Evolutionary conservation across 1,140 invertebrate species (phyloP), one percentile per base, ranked within the genome.

Genomic region (Anastatus disparis): DNA sequence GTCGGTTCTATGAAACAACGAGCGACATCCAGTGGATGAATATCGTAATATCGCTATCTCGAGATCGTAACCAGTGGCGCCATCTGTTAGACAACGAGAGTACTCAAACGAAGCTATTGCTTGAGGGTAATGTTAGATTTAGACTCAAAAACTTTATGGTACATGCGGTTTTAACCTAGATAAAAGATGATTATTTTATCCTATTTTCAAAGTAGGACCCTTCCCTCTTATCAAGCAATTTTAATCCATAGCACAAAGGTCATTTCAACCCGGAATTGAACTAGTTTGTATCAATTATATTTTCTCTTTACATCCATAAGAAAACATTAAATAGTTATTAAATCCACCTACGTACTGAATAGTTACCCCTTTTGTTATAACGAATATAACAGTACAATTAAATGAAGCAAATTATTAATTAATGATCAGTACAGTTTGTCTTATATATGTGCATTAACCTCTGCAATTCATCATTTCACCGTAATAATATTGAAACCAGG

Each of bases 81-180:
- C 70, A 71, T 71, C 70, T 59, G 3, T 1, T 10, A 4, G 15
- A 7, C 0, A 13, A 0, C 35, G 0, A 0, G 3, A 8, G 44
- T 38, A 71, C 53, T 38, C n/a, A n/a, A n/a, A 12, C 15, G 10
- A 10, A 17, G n/a, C 56, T 42, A 53, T 17, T 13, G 48, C 67
- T 70, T 3, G 68, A 70, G 59, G 68, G 61, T 70, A 70, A 64
- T 42, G 12, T 40, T n/a, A n/a, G n/a, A n/a, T 17, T n/a, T 42
- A 24, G 7, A 22, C 17, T 7, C 53, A 52, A 40, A 17, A n/a
- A n/a, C n/a, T 59, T 1, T 20, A 62, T 70, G 67, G 59, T 70
- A 70, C 58, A 70, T 40, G 24, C n/a, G 20, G 44, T 26, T 17
- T 13, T 8, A 35, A 46, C 10, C 48, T 42, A 26, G 20, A n/a